Percentiles rank a stretch among this genome's conserved stretches.
Conservation (phyloP, 2,888 invertebrate species). For the Allygus modestus region DNA sequence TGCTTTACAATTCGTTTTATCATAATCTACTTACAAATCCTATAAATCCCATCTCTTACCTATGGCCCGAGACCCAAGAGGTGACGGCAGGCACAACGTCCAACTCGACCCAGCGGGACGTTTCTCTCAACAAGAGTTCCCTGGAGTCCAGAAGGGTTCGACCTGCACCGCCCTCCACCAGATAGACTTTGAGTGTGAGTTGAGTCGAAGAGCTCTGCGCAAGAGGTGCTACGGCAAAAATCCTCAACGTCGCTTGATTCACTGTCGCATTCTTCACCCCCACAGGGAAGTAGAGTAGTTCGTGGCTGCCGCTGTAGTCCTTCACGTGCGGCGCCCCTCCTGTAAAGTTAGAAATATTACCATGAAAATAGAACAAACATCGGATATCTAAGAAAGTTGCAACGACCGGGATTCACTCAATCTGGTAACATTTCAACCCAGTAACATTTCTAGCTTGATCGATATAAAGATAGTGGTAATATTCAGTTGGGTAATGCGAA, state of each 20-base stretch:
- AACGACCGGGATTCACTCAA: too few species aligned
- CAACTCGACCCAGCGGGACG: slow-evolving; percentile 31
- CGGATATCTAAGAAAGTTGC: too few species aligned
- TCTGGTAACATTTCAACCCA: too few species aligned
- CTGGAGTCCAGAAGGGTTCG: slow-evolving; percentile 40
- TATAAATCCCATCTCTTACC: not conserved
- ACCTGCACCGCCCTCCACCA: not conserved
- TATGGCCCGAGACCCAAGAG: slow-evolving; percentile 44
- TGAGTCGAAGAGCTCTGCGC: not conserved
- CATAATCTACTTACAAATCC: too few species aligned
- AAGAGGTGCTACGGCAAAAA: slow-evolving; percentile 41
- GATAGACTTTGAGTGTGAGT: slow-evolving; percentile 16
- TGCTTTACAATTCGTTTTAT: too few species aligned
- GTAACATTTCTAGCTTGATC: too few species aligned
- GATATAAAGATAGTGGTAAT: too few species aligned
- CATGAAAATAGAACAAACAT: too few species aligned
- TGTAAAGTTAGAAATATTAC: too few species aligned
- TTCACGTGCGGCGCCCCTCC: slow-evolving; percentile 16
- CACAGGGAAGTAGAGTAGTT: slow-evolving; percentile 51
- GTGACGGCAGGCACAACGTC: slow-evolving; percentile 20
- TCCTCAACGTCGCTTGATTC: slow-evolving; percentile 39
- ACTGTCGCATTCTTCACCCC: slow-evolving; percentile 48
- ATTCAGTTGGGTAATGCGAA: too few species aligned
- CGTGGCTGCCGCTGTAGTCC: slow-evolving; percentile 27
- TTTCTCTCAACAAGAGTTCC: not conserved